Base-by-base conservation (phyloP, 2,113 vertebrate genomes). In the Lepus timidus region DNA sequence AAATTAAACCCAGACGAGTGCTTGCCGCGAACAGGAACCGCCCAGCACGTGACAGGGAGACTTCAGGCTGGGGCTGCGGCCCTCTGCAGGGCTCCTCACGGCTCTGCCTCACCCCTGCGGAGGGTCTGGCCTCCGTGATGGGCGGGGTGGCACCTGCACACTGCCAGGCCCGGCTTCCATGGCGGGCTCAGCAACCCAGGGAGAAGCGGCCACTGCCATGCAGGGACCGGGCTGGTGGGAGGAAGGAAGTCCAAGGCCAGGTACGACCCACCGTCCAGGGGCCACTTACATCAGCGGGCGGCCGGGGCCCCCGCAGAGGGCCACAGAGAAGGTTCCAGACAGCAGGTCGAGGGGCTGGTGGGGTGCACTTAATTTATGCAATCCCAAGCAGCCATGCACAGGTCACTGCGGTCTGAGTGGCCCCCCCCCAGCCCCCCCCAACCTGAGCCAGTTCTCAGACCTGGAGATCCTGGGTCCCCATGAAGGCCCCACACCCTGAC, bases 31-130 rank as follows among this genome's bases (percentile, higher is more conserved):
- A 25, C 29, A 19, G 52, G 23, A 39, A 5, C 31, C 22, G 31
- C 78, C 70, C n/a, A 19, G 14, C 0, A 6, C 2, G 0, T 1
- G 0, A 0, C 1, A 44, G 44, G 44, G 6, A 44, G 44, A 7
- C 44, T 44, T 7, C 6, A 44, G 44, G 44, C 44, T 44, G 44
- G 7, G 44, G 44, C 44, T 8, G 44, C 6, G 6, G 44, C 44
- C 44, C 44, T 44, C 44, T 7, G 23, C 4, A 12, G 44, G 62
- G 44, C 14, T 13, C n/a, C 31, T 9, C 4, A 10, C 52, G 5
- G 10, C 52, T 6, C 9, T 0, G 6, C 12, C 27, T 31, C 55
- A 23, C 9, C 9, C 62, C 75, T 67, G 4, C 0, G 6, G 9
- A 10, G 65, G 58, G n/a, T 76, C 71, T 13, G 82, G 73, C 33